Conservation (phyloP, 2,888 invertebrate species). For the Byasa hedistus region DNA sequence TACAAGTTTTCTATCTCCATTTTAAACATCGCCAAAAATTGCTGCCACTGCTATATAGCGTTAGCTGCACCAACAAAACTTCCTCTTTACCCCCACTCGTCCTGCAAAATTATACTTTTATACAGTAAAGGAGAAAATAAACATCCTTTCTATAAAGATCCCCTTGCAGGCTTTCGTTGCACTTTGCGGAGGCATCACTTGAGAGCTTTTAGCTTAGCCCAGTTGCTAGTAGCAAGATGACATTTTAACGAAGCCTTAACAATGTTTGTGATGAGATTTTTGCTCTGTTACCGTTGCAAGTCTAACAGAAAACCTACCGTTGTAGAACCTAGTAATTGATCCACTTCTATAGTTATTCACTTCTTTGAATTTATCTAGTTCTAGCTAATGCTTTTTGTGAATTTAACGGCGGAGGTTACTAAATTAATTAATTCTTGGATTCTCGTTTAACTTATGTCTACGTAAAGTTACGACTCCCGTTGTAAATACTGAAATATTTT, state of each 20-base stretch:
- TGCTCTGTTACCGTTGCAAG: slow-evolving; percentile 20
- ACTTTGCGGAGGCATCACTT: slow-evolving; percentile 29
- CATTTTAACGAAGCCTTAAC: slow-evolving; percentile 31
- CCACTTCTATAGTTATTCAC: neutral
- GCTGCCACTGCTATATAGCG: neutral
- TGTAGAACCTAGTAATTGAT: slow-evolving; percentile 14
- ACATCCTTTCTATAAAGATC: slow-evolving; percentile 29
- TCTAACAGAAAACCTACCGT: slow-evolving; percentile 10
- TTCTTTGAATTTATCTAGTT: no score
- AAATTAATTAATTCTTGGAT: no score
- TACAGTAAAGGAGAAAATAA: slow-evolving; percentile 35
- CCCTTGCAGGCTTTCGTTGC: slow-evolving; percentile 31
- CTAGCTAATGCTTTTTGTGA: no score
- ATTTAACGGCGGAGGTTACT: no score
- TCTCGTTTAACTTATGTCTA: no score
- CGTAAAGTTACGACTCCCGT: no score
- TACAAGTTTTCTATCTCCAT: no score
- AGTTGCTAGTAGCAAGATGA: slow-evolving; percentile 29
- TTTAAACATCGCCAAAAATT: neutral
- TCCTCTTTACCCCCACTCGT: slow-evolving; percentile 25
- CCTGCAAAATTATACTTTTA: slow-evolving; percentile 29
- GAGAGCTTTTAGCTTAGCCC: slow-evolving; percentile 31
- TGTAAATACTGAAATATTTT: no score
- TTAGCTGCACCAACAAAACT: slow-evolving; percentile 15
- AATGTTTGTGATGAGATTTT: slow-evolving; percentile 31